Percentiles rank a stretch among this genome's conserved stretches.
phyloP scores from a whole-genome alignment of 2,797 vertebrate species.

The Cossypha heuglini region DNA sequence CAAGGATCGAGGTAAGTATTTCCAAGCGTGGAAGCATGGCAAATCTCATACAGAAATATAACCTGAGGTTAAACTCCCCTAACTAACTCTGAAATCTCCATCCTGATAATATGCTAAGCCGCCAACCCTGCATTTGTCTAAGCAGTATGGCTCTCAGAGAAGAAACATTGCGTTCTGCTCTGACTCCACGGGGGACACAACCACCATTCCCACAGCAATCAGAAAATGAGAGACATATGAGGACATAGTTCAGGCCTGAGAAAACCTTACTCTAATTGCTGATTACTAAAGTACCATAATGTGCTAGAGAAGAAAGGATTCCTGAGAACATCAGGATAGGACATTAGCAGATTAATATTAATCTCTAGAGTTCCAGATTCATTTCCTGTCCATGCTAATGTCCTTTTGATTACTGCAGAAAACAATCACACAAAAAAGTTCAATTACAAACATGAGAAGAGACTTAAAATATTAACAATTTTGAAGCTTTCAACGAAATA shows the following conservation, averaged over 20 bases:
- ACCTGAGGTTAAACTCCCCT: not conserved
- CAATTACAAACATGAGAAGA: constrained; percentile 71
- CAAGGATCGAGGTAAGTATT: not conserved
- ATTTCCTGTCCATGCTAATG: constrained; percentile 77
- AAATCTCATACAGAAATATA: not conserved
- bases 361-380: constrained; percentile 80
- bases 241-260: constrained; percentile 60
- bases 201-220: constrained; percentile 45
- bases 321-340: constrained; percentile 70
- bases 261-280: constrained; percentile 67
- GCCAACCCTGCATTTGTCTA: not conserved
- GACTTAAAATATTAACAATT: constrained; percentile 81
- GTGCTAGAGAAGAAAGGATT: constrained; percentile 65
- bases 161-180: constrained; percentile 47
- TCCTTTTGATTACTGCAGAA: constrained; percentile 74
- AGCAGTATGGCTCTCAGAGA: not conserved
- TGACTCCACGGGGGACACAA: constrained; percentile 43
- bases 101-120: not conserved
- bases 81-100: not conserved
- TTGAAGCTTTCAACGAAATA: constrained; percentile 70
- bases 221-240: constrained; percentile 57
- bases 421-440: constrained; percentile 74
- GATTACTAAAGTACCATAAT: constrained; percentile 65
- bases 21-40: not conserved
- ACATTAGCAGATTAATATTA: constrained; percentile 81